Base-by-base conservation (phyloP, 2,888 invertebrate genomes). In the Kuschelorhynchus macadamiae region DNA sequence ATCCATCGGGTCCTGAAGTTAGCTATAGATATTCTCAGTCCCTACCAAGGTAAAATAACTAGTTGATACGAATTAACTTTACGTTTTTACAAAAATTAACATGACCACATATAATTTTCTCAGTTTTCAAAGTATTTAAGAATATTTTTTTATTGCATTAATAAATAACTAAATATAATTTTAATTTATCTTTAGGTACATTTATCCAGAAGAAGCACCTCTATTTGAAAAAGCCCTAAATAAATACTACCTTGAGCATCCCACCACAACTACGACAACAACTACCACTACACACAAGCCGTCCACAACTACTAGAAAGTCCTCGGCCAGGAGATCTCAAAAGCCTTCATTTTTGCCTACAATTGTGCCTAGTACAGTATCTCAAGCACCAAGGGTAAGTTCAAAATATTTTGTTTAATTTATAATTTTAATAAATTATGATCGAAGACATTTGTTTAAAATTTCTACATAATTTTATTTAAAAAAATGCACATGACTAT, bases 201-300 rank as follows among this genome's bases (percentile, higher is more conserved):
- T 89, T 66, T 86, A 88, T 55, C 88, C 89, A 0, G 89, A 91
- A 75, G 91, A 91, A 78, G 85, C 87, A 0, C 85, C 87, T 73
- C 84, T 90, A 67, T 91, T 92, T 75, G 87, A 87, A 72, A 87
- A 88, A 80, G 90, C 91, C 18, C 81, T 92, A 32, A 87, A 90
- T 76, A 83, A 89, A 75, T 91, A 90, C 76, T 90, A 90, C 77
- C 86, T 87, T 67, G 88, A 90, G 49, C 89, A 91, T 78, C 91
- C 91, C 0, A 91, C 91, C 0, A 89, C 90, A 2, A 88, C 90
- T 0, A 89, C 90, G 0, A 87, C 89, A 0, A 90, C 91, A 0
- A 88, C 89, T 0, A 88, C 89, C 0, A 87, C 89, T 0, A 88
- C 89, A 0, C 89, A 2, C 88, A 88, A 89, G 0, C 87, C 88